Evolutionary conservation across 2,113 vertebrate genomes (phyloP), one percentile per base, ranked within the genome.

Genomic region (Larimichthys crocea): DNA sequence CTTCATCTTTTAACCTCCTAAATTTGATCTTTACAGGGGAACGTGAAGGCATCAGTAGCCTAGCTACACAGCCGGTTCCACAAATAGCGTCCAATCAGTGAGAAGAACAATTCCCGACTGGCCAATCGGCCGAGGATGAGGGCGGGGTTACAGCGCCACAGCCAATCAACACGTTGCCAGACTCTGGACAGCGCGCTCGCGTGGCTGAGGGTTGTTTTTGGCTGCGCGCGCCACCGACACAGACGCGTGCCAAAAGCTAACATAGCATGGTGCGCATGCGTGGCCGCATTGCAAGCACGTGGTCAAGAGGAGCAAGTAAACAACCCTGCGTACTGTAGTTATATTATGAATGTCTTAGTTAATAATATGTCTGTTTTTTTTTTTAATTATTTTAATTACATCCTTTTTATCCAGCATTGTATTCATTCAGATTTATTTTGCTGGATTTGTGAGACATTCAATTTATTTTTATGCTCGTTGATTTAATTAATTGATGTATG

Each of bases 71-170:
- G 56, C 40, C 80, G 17, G 29, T 35, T 64, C 90, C 73, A 91
- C 87, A 90, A 93, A 86, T 93, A 91, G 83, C 80, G 56, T 82
- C 94, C 92, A 94, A 94, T 93, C 57, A 84, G 73, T 3, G n/a
- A 49, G 20, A 3, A 66, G 76, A 26, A 10, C 3, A 8, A 3
- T 20, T 3, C 8, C 0, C 3, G 2, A 6, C 4, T 12, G 66
- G n/a, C 88, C 91, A 94, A 91, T 92, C 81, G 4, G 2, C 15
- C 35, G 3, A 4, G 0, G 10, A 1, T 1, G 10, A 2, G 59
- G 85, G 92, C 35, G 80, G 85, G 67, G 69, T 56, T 50, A n/a
- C 0, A 3, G 0, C 2, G 2, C 1, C 14, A 10, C 42, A 89
- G 79, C 93, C 92, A 94, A 94, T 92, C 82, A 81, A 17, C 9